Percentiles rank a stretch among this genome's conserved stretches.
Evolutionary conservation across 2,888 invertebrate genomes (phyloP).

Genomic region (Acronicta aceris): DNA sequence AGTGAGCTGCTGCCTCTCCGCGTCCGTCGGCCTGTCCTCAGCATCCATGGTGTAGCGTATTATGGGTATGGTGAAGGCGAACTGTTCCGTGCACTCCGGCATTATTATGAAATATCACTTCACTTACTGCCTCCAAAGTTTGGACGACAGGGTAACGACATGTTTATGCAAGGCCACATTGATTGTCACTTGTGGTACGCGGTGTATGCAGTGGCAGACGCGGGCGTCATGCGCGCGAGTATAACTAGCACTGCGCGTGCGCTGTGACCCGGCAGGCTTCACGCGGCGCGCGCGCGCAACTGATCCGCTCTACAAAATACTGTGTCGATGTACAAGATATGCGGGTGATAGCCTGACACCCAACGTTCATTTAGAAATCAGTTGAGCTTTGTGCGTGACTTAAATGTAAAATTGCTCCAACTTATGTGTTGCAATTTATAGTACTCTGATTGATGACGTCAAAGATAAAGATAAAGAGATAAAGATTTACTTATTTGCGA

Average conservation of each 20-base stretch:
- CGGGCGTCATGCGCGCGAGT: constrained; percentile 69
- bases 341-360: constrained; percentile 61
- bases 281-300: constrained; percentile 57
- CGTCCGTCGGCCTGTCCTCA: constrained; percentile 73
- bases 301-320: constrained; percentile 54
- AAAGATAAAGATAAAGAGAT: too few relatives aligned
- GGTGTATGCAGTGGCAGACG: constrained; percentile 51
- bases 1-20: constrained; percentile 73
- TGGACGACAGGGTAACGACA: constrained; percentile 66
- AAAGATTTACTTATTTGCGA: too few relatives aligned
- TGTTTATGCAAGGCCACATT: constrained; percentile 60
- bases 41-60: constrained; percentile 86
- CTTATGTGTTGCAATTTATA: constrained; percentile 54
- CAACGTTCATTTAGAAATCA: constrained; percentile 61
- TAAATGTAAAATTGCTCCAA: constrained; percentile 53
- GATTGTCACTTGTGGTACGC: constrained; percentile 45
- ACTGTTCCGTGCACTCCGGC: constrained; percentile 86
- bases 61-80: constrained; percentile 83
- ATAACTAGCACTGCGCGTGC: constrained; percentile 50
- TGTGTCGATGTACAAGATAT: constrained; percentile 55
- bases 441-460: constrained; percentile 54
- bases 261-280: constrained; percentile 45
- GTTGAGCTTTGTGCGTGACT: constrained; percentile 62
- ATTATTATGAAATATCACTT: constrained; percentile 76
- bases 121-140: constrained; percentile 56